These are phyloP conservation scores for Forbesichthys agassizii DNA, from an alignment of 2,113 vertebrate genomes.

Conservation along the genomic window DNA sequence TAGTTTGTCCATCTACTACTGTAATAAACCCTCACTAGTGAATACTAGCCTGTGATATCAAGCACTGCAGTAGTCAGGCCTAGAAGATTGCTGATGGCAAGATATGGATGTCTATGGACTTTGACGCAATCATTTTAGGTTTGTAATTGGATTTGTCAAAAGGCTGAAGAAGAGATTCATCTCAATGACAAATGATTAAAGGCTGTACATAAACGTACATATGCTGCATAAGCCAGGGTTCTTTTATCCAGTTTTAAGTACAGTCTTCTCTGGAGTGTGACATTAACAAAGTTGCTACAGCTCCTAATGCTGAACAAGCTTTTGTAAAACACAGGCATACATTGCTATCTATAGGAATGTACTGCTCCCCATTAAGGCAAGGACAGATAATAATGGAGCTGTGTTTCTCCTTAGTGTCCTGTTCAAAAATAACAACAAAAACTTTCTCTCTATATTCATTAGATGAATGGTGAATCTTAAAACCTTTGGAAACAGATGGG, in stretches of 20 bases:
- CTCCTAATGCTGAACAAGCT: constrained; percentile 9
- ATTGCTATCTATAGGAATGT: constrained; percentile 11
- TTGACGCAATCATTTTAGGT: constrained; percentile 8
- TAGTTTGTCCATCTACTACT: constrained; percentile 7
- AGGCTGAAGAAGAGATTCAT: constrained; percentile 1
- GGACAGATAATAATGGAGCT: background rate
- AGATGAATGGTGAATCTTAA: too few species aligned
- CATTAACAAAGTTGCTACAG: background rate
- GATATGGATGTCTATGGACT: constrained; percentile 8
- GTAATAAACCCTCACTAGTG: constrained; percentile 1
- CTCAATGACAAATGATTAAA: background rate
- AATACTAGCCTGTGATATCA: constrained; percentile 3
- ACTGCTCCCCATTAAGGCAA: background rate
- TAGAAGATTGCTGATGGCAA: constrained; percentile 1
- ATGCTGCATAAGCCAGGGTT: background rate
- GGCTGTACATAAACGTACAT: constrained; percentile 7
- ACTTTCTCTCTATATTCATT: too few species aligned
- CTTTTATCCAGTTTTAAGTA: background rate
- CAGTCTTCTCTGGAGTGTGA: background rate
- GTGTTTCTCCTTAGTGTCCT: background rate
- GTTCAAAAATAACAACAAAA: too few species aligned
- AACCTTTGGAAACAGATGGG: too few species aligned
- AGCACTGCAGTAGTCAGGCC: background rate
- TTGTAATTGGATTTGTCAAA: constrained; percentile 28
- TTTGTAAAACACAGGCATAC: background rate